A percentile compares a stretch with the other conserved stretches of the same genome.
Conservation (phyloP, 2,797 vertebrate genomes). For the Allobates femoralis region DNA sequence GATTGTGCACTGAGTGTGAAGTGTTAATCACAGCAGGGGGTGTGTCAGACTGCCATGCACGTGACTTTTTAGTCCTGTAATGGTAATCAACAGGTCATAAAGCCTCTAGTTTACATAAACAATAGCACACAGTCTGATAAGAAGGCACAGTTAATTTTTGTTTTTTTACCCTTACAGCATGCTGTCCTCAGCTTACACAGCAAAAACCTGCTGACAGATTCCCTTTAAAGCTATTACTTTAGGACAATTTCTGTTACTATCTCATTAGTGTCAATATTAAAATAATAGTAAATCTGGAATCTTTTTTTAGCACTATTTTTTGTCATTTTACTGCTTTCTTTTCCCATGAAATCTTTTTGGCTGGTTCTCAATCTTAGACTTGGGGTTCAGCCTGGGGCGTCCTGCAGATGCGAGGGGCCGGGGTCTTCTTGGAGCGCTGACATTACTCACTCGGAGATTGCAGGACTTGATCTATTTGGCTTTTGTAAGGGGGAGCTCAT, state of each 20-base stretch:
- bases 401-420: background rate
- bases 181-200: no score
- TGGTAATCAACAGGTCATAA: no score
- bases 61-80: no score
- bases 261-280: background rate
- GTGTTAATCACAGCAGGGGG: no score
- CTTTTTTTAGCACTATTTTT: background rate
- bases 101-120: no score
- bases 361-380: background rate
- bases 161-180: no score
- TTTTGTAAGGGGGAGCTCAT: slow-evolving; percentile 38
- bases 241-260: background rate
- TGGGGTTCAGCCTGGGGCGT: background rate
- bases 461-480: slow-evolving; percentile 43
- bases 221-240: background rate
- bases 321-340: background rate
- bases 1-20: no score
- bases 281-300: background rate
- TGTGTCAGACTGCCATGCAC: no score
- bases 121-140: no score
- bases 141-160: no score
- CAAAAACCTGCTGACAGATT: background rate
- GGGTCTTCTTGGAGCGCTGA: background rate
- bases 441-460: slow-evolving; percentile 8
- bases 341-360: background rate